A percentile compares a stretch with the other conserved stretches of the same genome.
Evolutionary conservation across 2,113 vertebrate genomes (phyloP).

Genomic region (Petrocephalus microphthalmus): DNA sequence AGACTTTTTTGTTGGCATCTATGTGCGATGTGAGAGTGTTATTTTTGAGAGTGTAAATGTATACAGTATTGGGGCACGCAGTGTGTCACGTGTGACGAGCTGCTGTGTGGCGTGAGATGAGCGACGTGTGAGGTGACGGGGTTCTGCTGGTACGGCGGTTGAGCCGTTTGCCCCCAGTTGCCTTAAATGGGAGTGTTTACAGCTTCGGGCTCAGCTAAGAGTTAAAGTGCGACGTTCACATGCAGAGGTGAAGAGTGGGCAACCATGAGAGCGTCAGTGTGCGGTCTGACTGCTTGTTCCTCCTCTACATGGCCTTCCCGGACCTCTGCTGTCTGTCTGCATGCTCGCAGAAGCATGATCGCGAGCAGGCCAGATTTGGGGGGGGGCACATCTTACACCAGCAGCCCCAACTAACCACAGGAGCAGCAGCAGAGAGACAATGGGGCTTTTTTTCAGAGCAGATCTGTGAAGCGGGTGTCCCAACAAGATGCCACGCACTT

Average conservation of each 20-base stretch:
- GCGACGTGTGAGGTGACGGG: background rate
- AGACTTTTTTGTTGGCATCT: background rate
- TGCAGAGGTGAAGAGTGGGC: constrained; percentile 6
- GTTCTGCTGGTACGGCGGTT: background rate
- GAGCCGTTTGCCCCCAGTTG: background rate
- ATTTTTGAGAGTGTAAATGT: background rate
- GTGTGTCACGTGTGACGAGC: background rate
- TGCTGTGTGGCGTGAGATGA: background rate
- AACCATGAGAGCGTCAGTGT: background rate
- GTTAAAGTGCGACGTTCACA: background rate
- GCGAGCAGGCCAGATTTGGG: background rate
- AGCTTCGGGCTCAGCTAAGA: background rate
- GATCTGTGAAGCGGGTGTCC: background rate
- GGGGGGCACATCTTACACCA: background rate
- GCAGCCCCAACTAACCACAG: background rate
- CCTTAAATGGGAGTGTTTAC: background rate
- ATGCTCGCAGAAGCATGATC: background rate
- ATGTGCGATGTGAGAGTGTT: background rate
- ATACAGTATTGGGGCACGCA: background rate
- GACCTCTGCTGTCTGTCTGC: background rate
- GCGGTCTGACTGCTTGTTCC: background rate
- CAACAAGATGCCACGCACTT: background rate
- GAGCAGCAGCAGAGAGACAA: background rate
- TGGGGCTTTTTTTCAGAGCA: background rate
- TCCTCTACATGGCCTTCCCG: background rate